Conservation (phyloP, 2,797 vertebrate species). For the Sebastes iracundus region DNA sequence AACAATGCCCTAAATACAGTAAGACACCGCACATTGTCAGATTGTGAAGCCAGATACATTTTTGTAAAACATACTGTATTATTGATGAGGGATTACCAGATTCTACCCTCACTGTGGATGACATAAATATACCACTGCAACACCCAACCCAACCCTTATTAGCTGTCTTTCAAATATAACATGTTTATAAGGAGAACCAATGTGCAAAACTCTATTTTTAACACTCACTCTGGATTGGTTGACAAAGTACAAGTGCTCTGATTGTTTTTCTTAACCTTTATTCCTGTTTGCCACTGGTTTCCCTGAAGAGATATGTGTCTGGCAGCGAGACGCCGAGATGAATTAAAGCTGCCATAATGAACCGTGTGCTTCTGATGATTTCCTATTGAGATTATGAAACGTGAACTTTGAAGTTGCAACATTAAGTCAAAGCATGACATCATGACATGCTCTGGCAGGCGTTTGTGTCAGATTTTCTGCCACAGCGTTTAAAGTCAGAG, state of each 20-base stretch:
- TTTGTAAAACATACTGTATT: not conserved
- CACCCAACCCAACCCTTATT: not conserved
- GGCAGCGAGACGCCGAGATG: conserved; percentile 27
- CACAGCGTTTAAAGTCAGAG: conserved; percentile 39
- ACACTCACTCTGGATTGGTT: not conserved
- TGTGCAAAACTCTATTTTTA: not conserved
- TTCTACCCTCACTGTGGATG: not conserved
- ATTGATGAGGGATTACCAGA: not conserved
- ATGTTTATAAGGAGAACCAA: not conserved
- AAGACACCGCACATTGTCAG: not conserved
- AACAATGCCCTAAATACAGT: not conserved
- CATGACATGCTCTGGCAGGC: conserved; percentile 51
- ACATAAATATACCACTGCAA: not conserved
- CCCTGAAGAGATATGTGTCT: conserved; percentile 26
- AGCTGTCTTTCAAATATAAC: not conserved
- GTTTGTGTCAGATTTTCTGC: conserved; percentile 47
- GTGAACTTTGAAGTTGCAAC: conserved; percentile 55
- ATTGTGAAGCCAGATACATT: not conserved
- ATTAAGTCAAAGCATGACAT: conserved; percentile 61
- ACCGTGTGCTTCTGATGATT: conserved; percentile 35
- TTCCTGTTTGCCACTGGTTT: conserved; percentile 24
- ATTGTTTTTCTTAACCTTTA: conserved; percentile 11
- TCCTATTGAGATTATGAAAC: conserved; percentile 53
- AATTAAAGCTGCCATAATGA: conserved; percentile 46
- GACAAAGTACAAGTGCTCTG: conserved; percentile 1